phyloP scores from a whole-genome alignment of 2,797 vertebrate species.

The Leucoraja ocellata region DNA sequence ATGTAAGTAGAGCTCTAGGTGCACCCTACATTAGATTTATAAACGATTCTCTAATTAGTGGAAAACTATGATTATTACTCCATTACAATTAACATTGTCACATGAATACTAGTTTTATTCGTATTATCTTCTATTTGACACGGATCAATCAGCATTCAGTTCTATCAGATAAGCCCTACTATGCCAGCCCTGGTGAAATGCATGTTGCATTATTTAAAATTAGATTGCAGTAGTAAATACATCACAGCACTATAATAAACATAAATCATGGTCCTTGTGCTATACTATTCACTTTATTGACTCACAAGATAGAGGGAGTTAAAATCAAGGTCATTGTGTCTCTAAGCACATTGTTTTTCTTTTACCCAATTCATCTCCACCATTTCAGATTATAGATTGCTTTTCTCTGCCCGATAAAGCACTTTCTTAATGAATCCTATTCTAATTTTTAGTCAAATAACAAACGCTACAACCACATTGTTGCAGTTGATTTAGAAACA shows the following conservation, averaged over 20 bases:
- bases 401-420: neutral
- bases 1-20: neutral
- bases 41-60: neutral
- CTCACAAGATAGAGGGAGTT: neutral
- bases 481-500: neutral
- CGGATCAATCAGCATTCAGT: neutral
- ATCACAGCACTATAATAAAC: neutral
- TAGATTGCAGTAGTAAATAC: neutral
- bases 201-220: neutral
- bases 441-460: neutral
- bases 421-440: neutral
- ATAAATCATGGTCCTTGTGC: neutral
- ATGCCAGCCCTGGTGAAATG: neutral
- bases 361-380: neutral
- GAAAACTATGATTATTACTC: neutral
- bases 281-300: too few species aligned
- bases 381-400: neutral
- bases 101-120: neutral
- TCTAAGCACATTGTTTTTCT: neutral
- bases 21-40: neutral
- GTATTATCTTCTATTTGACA: neutral
- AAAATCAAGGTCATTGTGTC: neutral
- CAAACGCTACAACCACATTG: neutral
- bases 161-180: neutral
- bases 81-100: neutral